These are phyloP conservation scores for Nycticryphes semicollaris DNA, from an alignment of 2,113 vertebrate species.

Conservation along the genomic window DNA sequence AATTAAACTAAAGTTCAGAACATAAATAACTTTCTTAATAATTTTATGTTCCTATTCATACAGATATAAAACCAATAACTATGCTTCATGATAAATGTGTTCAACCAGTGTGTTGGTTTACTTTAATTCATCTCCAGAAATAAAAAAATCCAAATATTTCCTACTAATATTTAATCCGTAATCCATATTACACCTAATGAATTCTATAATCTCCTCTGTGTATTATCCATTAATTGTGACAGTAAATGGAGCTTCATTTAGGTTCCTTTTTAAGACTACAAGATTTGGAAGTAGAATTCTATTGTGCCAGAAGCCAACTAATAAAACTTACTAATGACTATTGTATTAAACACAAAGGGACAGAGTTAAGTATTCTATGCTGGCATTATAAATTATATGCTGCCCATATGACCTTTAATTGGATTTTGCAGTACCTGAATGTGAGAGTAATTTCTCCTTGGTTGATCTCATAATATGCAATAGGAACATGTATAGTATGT, in stretches of 20 bases:
- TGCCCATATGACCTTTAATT: background rate
- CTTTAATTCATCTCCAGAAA: background rate
- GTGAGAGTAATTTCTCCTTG: background rate
- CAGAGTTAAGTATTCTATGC: background rate
- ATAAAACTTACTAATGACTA: background rate
- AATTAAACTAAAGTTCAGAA: background rate
- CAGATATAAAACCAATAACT: background rate
- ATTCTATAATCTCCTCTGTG: background rate
- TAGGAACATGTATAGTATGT: background rate
- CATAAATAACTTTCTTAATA: background rate
- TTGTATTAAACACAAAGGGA: background rate
- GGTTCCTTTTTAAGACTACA: conserved; percentile 2
- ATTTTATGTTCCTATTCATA: background rate
- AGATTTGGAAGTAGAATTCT: background rate
- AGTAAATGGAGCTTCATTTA: background rate
- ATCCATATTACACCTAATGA: background rate
- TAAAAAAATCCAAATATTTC: background rate
- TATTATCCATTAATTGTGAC: background rate
- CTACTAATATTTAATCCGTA: background rate
- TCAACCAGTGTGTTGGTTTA: background rate
- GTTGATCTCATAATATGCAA: background rate
- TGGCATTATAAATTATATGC: background rate
- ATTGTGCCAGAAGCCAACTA: background rate
- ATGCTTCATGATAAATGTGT: background rate
- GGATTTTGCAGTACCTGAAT: background rate